Evolutionary conservation across 1,140 invertebrate genomes (phyloP), one percentile per base, ranked within the genome.

Genomic region (Lordiphosa clarofinis): DNA sequence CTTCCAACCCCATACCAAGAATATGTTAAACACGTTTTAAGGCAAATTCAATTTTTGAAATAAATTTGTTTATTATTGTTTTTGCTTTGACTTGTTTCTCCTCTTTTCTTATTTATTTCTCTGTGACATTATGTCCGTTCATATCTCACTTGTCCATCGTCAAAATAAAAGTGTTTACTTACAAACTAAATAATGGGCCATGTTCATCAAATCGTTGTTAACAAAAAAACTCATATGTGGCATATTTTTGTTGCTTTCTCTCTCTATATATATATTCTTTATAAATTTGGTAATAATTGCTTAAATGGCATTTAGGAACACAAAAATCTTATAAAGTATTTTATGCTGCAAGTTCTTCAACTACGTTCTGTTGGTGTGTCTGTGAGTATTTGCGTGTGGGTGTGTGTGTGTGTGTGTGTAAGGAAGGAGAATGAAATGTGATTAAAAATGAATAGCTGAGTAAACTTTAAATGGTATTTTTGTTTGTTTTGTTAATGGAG

Each of bases 111-210:
- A 24, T 40, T 13, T 15, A 21, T 15, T 13, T 28, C 35, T 35
- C 8, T 13, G 42, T 44, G 11, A 21, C 42, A 33, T 46, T 43
- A 54, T 44, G 28, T 42, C 33, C 37, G 28, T 50, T 19, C 31
- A 52, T 40, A 50, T 31, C 39, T 53, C 61, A 31, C 28, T 31
- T n/a, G 11, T 35, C 38, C 28, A 44, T 46, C 28, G 49, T 48
- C 10, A 19, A 36, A 72, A 82, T 84, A 76, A 67, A 82, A 76
- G 57, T 43, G 59, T 66, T 50, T 56, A 46, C 75, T 81, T 81
- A 81, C 76, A 58, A 43, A 81, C 76, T 81, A 76, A 76, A 82
- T 82, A 81, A 81, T 81, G 76, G 67, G 72, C 62, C 76, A 58
- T 82, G 67, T 82, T 76, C 49, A 55, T 65, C 19, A 58, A 21